Evolutionary conservation across 2,797 vertebrate species (phyloP).

Genomic region (Protonibea diacanthus): DNA sequence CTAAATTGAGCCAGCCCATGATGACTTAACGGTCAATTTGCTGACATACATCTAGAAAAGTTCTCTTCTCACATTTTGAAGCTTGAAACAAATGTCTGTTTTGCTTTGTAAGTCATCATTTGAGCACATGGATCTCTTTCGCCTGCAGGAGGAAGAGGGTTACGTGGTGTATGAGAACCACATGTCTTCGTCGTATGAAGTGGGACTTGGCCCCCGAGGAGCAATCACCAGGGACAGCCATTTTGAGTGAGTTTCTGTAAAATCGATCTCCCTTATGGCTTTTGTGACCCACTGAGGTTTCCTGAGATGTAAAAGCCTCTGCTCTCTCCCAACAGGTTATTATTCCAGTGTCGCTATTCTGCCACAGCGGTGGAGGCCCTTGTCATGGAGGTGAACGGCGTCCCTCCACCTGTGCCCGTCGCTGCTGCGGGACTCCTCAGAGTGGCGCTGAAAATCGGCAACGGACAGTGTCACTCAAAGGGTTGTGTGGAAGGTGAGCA

Average conservation of each 20-base stretch:
- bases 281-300: not conserved
- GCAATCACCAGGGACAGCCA: constrained; percentile 84
- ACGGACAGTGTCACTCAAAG: constrained; percentile 77
- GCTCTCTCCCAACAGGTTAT: constrained; percentile 66
- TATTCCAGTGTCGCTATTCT: constrained; percentile 84
- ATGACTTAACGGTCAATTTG: too few species aligned
- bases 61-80: too few species aligned
- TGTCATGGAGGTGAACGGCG: constrained; percentile 71
- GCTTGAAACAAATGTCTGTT: too few species aligned
- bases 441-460: constrained; percentile 82
- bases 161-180: constrained; percentile 84
- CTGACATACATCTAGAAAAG: too few species aligned
- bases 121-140: not conserved
- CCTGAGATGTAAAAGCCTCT: not conserved
- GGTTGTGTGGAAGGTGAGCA: constrained; percentile 80
- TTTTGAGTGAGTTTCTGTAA: constrained; percentile 80
- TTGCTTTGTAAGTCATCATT: too few species aligned
- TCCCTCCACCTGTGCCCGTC: constrained; percentile 75
- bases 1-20: not conserved
- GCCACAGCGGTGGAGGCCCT: constrained; percentile 72
- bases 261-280: not conserved
- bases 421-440: constrained; percentile 72
- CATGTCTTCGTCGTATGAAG: constrained; percentile 82
- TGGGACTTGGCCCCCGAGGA: constrained; percentile 80
- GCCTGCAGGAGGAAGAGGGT: constrained; percentile 74